phyloP scores from a whole-genome alignment of 2,113 vertebrate genomes.

The Miniopterus natalensis region DNA sequence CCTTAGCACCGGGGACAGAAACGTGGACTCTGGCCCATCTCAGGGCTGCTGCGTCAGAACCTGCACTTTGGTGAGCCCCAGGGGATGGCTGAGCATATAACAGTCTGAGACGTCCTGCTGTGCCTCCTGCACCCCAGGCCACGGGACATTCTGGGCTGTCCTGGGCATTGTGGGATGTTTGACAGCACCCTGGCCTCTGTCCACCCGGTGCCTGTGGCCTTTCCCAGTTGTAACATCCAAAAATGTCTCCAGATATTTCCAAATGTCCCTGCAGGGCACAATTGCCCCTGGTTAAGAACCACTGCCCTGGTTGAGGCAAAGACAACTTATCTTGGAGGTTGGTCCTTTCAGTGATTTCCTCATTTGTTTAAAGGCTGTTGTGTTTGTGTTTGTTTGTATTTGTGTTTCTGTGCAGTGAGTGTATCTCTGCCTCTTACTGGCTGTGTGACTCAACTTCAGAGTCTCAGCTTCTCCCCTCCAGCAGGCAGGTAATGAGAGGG shows the following conservation, averaged over 20 bases:
- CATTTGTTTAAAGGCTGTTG: neutral
- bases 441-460: neutral
- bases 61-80: rapidly evolving
- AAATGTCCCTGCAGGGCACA: neutral
- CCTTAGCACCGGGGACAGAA: neutral
- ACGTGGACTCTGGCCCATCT: neutral
- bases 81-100: rapidly evolving
- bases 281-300: neutral
- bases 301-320: neutral
- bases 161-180: neutral
- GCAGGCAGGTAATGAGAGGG: neutral
- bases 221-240: neutral
- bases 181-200: neutral
- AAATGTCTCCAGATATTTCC: neutral
- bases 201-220: neutral
- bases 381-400: too few relatives aligned
- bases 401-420: rapidly evolving
- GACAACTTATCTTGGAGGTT: rapidly evolving
- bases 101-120: rapidly evolving
- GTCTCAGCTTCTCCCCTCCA: neutral
- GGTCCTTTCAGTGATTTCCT: neutral
- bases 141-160: neutral
- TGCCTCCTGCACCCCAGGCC: neutral
- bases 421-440: rapidly evolving
- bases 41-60: neutral